Conservation (phyloP, 92 coral and sea anemone genomes). For the Nematostella vectensis region DNA sequence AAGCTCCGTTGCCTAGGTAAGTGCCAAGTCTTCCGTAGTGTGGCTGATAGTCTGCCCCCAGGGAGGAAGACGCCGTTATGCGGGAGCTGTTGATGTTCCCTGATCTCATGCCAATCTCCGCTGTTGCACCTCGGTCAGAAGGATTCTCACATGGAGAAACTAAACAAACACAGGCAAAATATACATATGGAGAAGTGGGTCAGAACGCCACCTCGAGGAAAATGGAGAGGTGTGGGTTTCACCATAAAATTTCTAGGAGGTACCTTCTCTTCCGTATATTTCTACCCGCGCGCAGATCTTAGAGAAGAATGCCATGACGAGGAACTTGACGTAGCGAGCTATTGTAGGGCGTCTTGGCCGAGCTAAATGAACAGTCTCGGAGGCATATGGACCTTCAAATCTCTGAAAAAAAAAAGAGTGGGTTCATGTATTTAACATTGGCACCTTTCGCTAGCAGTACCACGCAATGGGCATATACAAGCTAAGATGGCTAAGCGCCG, state of each 20-base stretch:
- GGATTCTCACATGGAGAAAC: slow-evolving; percentile 1
- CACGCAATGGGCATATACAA: too few relatives aligned
- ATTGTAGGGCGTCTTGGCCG: slow-evolving; percentile 13
- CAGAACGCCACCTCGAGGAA: too few relatives aligned
- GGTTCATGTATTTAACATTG: too few relatives aligned
- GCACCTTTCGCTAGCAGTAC: too few relatives aligned
- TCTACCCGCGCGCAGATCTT: slow-evolving; percentile 62
- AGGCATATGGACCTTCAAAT: slow-evolving; percentile 5
- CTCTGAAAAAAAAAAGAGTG: slow-evolving; percentile 7
- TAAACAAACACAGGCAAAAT: background rate
- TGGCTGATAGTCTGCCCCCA: slow-evolving; percentile 42
- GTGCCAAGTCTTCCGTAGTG: slow-evolving; percentile 39
- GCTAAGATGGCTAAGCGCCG: too few relatives aligned
- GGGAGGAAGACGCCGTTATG: slow-evolving; percentile 42
- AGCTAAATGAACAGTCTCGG: background rate
- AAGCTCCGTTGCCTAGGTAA: slow-evolving; percentile 52
- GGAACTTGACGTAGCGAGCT: slow-evolving; percentile 30
- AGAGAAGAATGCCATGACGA: slow-evolving; percentile 31
- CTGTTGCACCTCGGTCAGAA: background rate
- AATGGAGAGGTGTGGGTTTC: too few relatives aligned
- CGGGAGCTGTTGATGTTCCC: slow-evolving; percentile 12
- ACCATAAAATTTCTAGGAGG: too few relatives aligned
- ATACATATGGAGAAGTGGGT: background rate
- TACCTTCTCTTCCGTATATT: slow-evolving; percentile 58
- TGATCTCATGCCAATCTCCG: slow-evolving; percentile 22